These are phyloP conservation scores for Dermolepida albohirtum DNA, from an alignment of 2,888 invertebrate genomes.

Conservation along the genomic window DNA sequence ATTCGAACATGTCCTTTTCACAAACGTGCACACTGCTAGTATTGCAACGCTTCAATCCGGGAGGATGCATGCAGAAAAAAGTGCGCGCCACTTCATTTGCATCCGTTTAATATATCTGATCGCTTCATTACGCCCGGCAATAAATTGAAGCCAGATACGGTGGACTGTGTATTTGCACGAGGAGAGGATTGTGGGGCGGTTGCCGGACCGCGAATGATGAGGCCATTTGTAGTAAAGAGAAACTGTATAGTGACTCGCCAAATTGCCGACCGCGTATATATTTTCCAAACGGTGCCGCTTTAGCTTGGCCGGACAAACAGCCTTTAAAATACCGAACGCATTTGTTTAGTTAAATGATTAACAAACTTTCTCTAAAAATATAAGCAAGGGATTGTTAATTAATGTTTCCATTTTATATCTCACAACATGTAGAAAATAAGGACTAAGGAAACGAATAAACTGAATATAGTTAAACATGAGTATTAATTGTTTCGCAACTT, in stretches of 20 bases:
- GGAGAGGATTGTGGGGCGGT: slow-evolving; percentile 44
- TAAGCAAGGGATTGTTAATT: too few species aligned
- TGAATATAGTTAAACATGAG: too few species aligned
- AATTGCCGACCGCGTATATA: slow-evolving; percentile 46
- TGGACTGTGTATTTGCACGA: slow-evolving; percentile 34
- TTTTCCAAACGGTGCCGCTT: slow-evolving; percentile 33
- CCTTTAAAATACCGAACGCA: slow-evolving; percentile 18
- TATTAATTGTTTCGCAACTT: too few species aligned
- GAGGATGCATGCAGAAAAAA: slow-evolving; percentile 25
- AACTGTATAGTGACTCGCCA: slow-evolving; percentile 39
- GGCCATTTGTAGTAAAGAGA: slow-evolving; percentile 47
- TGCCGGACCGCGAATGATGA: slow-evolving; percentile 49
- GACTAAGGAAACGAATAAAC: too few species aligned
- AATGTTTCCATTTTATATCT: too few species aligned
- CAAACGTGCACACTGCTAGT: slow-evolving; percentile 13
- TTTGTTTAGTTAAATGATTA: slow-evolving; percentile 20
- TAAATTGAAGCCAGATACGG: slow-evolving; percentile 47
- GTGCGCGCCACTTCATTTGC: slow-evolving; percentile 46
- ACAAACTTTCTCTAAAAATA: too few species aligned
- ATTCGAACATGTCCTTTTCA: slow-evolving; percentile 31
- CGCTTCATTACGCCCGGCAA: slow-evolving; percentile 52
- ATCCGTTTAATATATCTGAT: slow-evolving; percentile 52
- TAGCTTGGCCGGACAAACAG: slow-evolving; percentile 9
- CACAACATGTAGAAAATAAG: too few species aligned
- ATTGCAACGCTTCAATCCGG: too few species aligned